Base-by-base conservation (phyloP, 2,888 invertebrate species). In the Liodrosophila aerea region DNA sequence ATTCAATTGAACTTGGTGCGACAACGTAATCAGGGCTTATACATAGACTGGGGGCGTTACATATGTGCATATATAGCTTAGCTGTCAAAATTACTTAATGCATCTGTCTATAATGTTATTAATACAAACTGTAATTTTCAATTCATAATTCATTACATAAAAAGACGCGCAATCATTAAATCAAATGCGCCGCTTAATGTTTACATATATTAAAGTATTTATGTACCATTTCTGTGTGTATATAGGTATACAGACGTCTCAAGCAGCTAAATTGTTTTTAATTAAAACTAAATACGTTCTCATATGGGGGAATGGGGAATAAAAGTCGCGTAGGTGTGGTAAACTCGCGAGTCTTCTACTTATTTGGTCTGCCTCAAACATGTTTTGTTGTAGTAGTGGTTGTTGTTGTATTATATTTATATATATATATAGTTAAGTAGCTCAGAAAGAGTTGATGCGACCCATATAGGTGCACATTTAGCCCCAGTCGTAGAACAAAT, bases 1-100 rank as follows among this genome's bases (percentile, higher is more conserved):
- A 9, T 58, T 49, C 44, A 73, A 73, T 77, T 78, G 80, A 78
- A 78, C 78, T 78, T 78, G 83, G 66, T 66, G 43, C n/a, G 39
- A 16, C 9, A 11, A 34, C 30, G 15, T 29, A 9, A 15, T 9
- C 9, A 8, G 18, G 11, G n/a, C n/a, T n/a, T n/a, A n/a, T n/a
- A n/a, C n/a, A n/a, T n/a, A n/a, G n/a, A n/a, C n/a, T n/a, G n/a
- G n/a, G n/a, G n/a, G n/a, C n/a, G n/a, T n/a, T n/a, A n/a, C n/a
- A n/a, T n/a, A 18, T n/a, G 8, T 4, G 12, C 9, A 0, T 41
- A 37, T 49, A 52, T 9, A 15, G 37, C 22, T 47, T 4, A 36
- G 36, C 60, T 68, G 64, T 54, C 57, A 57, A 45, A 62, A 33
- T 31, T 39, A 57, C 37, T 56, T 36, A 47, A 31, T 33, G 43